Evolutionary conservation across 2,113 vertebrate genomes (phyloP).

Genomic region (Gobius niger): DNA sequence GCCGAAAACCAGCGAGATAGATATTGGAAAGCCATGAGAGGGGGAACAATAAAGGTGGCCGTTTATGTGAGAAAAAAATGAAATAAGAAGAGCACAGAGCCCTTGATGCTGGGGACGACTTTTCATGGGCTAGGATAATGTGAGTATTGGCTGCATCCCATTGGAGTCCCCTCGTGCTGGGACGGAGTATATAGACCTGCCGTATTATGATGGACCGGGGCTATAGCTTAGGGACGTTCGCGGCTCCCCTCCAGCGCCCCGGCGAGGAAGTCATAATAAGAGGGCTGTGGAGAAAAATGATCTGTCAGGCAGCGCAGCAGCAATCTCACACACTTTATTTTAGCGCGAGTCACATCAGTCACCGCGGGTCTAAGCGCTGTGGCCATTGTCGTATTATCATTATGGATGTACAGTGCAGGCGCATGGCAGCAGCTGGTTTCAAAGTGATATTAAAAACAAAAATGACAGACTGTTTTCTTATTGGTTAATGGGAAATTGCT

Average conservation of each 20-base stretch:
- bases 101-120: conserved; percentile 62
- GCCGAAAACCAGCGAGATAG: conserved; percentile 42
- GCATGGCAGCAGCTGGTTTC: not conserved
- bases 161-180: conserved; percentile 32
- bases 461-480: not conserved
- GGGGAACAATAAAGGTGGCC: conserved; percentile 58
- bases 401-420: not conserved
- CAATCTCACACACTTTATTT: conserved; percentile 3
- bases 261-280: not conserved
- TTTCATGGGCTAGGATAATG: conserved; percentile 67
- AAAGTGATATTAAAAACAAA: not conserved
- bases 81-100: conserved; percentile 34
- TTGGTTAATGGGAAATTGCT: not conserved
- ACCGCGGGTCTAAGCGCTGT: not conserved
- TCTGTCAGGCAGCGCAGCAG: not conserved
- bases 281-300: not conserved
- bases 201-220: conserved; percentile 16
- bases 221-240: conserved; percentile 11
- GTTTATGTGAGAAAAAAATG: conserved; percentile 39
- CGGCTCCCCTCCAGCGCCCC: not conserved
- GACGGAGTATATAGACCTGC: conserved; percentile 13
- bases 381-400: not conserved
- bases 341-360: not conserved
- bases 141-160: conserved; percentile 50
- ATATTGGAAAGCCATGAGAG: conserved; percentile 58